Evolutionary conservation across 2,888 invertebrate genomes (phyloP), one percentile per base, ranked within the genome.

Genomic region (Abrostola tripartita): DNA sequence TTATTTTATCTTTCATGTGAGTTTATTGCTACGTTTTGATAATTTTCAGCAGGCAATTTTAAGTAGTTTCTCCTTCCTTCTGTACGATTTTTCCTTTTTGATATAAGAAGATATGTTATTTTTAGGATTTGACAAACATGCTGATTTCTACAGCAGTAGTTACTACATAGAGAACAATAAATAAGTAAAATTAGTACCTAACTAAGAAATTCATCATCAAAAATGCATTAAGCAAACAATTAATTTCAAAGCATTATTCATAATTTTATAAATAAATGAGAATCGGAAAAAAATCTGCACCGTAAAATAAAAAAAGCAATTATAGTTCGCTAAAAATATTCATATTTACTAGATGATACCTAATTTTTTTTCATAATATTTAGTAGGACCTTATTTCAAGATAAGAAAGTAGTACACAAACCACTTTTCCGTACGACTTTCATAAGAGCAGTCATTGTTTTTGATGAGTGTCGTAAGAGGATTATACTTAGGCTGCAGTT

Each of bases 381-480:
- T 2, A 24, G 24, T 24, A 24, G 24, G 24, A 24, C 24, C 24
- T 24, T 24, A 24, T 24, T 24, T 24, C 24, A 24, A 24, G 4
- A 14, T 57, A 68, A 54, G 40, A 9, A 40, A 7, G 5, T 57
- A 41, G 12, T 52, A 52, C 74, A 60, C 61, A 62, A 72, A 62
- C 70, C 59, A 53, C 65, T 60, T 57, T 62, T 11, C 11, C 12
- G 14, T 9, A 50, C 55, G 37, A 60, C 42, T 24, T 65, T 52
- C 40, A 12, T 44, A 36, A 12, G 36, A 62, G 56, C 61, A 51
- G 56, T 42, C 65, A 62, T 73, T 73, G 66, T 59, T 70, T 73
- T 74, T 73, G 52, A 73, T 70, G 59, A 37, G 56, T 51, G 61
- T 72, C 61, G 50, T 74, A 70, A 65, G 56, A 24, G 71, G 61